phyloP scores from a whole-genome alignment of 2,888 invertebrate species.

The Penaeus monodon region DNA sequence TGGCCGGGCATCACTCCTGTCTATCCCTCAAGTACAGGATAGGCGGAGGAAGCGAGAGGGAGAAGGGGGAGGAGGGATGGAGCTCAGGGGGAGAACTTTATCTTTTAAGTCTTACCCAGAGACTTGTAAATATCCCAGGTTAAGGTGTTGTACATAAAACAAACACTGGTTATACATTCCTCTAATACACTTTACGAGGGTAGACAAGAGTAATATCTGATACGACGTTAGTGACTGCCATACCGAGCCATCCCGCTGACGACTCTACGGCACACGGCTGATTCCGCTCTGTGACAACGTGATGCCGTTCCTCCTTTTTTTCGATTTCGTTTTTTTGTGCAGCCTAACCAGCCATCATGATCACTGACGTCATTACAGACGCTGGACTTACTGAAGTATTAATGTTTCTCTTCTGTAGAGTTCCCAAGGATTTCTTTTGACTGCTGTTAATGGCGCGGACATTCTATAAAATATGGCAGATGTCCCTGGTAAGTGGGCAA shows the following conservation, averaged over 20 bases:
- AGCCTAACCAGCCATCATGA: too few relatives aligned
- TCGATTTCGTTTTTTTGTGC: too few relatives aligned
- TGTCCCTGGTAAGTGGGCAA: neutral
- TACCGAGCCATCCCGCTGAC: neutral
- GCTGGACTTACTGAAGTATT: too few relatives aligned
- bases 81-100: neutral
- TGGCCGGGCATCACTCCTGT: neutral
- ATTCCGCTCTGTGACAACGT: too few relatives aligned
- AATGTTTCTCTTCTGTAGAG: neutral
- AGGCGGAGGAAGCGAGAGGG: too few relatives aligned
- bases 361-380: too few relatives aligned
- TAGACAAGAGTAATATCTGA: slow-evolving; percentile 14
- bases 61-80: too few relatives aligned
- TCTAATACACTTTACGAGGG: slow-evolving; percentile 25
- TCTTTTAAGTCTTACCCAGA: slow-evolving; percentile 4
- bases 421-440: neutral
- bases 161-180: slow-evolving; percentile 23
- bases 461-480: neutral
- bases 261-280: too few relatives aligned
- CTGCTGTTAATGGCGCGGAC: neutral
- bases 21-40: neutral
- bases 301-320: too few relatives aligned
- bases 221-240: slow-evolving; percentile 9
- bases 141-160: slow-evolving; percentile 11
- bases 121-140: slow-evolving; percentile 16